These are phyloP conservation scores for Pteromalus puparum DNA, from an alignment of 1,140 invertebrate species.

Conservation along the genomic window DNA sequence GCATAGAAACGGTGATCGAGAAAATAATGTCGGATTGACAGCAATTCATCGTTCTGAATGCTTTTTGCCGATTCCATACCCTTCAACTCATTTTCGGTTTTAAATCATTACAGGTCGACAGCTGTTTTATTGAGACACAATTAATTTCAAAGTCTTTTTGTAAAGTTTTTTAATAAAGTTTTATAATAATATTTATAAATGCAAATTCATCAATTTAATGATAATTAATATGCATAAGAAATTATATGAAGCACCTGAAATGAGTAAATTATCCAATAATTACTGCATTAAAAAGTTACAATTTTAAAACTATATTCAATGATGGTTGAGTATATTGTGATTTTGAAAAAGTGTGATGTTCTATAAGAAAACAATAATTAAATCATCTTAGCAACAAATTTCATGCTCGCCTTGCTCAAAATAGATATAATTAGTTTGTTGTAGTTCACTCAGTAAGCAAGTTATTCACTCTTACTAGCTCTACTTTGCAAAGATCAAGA, in stretches of 20 bases:
- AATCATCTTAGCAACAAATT: background rate
- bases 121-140: no score
- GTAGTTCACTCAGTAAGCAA: background rate
- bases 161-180: background rate
- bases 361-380: background rate
- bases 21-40: slow-evolving; percentile 66
- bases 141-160: no score
- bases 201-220: background rate
- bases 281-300: background rate
- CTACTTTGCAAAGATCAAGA: background rate
- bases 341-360: no score
- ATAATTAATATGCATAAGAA: background rate
- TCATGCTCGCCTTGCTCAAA: background rate
- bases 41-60: background rate
- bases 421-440: background rate
- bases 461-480: slow-evolving; percentile 28
- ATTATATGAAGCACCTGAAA: background rate
- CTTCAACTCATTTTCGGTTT: background rate
- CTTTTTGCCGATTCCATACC: background rate
- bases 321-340: no score
- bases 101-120: no score
- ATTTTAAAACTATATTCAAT: no score
- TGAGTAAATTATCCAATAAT: no score
- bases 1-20: slow-evolving; percentile 62
- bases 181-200: background rate